These are phyloP conservation scores for Cyprinodon brontotheroides DNA, from an alignment of 2,113 vertebrate genomes.

Conservation along the genomic window DNA sequence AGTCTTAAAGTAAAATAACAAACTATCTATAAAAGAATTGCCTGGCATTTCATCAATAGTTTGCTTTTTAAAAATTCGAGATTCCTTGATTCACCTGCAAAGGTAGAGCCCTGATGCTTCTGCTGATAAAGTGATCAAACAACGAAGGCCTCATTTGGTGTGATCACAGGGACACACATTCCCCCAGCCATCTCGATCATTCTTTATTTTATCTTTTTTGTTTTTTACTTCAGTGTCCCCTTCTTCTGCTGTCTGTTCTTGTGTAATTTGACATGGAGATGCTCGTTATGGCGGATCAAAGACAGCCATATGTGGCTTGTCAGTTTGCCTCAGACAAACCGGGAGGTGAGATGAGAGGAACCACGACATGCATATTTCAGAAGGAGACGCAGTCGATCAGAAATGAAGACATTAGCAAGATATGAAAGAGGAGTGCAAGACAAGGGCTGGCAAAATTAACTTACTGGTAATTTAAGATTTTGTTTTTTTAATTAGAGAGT, in stretches of 20 bases:
- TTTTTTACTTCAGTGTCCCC: constrained; percentile 39
- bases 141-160: constrained; percentile 71
- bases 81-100: constrained; percentile 58
- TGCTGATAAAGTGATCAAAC: constrained; percentile 80
- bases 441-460: neutral
- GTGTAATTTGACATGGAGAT: constrained; percentile 79
- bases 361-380: constrained; percentile 44
- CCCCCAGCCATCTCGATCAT: constrained; percentile 29
- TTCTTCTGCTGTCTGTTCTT: constrained; percentile 47
- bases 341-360: constrained; percentile 54
- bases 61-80: constrained; percentile 35
- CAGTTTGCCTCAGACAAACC: constrained; percentile 70
- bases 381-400: constrained; percentile 31
- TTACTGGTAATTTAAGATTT: neutral
- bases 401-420: constrained; percentile 23
- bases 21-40: constrained; percentile 41
- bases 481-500: neutral
- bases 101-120: constrained; percentile 40
- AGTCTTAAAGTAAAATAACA: constrained; percentile 42
- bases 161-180: constrained; percentile 74
- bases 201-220: constrained; percentile 58
- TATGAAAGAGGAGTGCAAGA: constrained; percentile 21
- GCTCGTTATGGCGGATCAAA: constrained; percentile 82
- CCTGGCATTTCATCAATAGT: constrained; percentile 69
- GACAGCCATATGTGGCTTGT: constrained; percentile 70